Percentiles rank a stretch among this genome's conserved stretches.
Evolutionary conservation across 2,113 vertebrate species (phyloP).

Genomic region (Orthonyx spaldingii): DNA sequence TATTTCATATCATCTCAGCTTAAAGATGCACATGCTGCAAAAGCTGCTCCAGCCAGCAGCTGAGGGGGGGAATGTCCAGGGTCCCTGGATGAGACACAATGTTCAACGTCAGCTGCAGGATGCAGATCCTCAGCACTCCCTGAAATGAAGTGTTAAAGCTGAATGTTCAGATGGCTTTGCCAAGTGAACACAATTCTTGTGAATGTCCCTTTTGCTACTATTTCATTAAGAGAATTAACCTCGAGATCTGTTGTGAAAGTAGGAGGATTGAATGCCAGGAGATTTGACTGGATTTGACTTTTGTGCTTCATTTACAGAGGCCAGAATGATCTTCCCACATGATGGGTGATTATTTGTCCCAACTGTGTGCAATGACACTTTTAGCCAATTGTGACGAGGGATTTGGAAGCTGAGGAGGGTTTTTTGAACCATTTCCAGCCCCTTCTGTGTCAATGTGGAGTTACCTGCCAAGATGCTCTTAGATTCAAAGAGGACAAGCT

Average conservation of each 20-base stretch:
- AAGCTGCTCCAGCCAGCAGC: neutral
- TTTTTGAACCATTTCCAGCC: neutral
- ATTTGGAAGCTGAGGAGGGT: neutral
- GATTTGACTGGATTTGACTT: neutral
- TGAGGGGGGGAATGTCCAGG: neutral
- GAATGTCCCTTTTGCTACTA: neutral
- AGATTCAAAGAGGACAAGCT: neutral
- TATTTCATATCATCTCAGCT: neutral
- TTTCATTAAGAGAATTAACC: neutral
- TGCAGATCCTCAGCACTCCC: neutral
- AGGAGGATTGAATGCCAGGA: neutral
- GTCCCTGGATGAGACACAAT: neutral
- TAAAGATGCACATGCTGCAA: neutral
- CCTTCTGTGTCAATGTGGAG: neutral
- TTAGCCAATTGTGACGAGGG: rapidly evolving
- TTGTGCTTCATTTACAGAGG: neutral
- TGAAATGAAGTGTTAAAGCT: neutral
- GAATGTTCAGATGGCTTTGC: neutral
- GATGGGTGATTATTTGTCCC: neutral
- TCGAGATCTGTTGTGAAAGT: neutral
- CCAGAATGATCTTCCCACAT: neutral
- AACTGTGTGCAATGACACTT: neutral
- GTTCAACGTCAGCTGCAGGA: neutral
- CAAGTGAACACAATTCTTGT: neutral
- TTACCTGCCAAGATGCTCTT: neutral